Evolutionary conservation across 2,888 invertebrate species (phyloP), one percentile per base, ranked within the genome.

Genomic region (Ectemnius continuus): DNA sequence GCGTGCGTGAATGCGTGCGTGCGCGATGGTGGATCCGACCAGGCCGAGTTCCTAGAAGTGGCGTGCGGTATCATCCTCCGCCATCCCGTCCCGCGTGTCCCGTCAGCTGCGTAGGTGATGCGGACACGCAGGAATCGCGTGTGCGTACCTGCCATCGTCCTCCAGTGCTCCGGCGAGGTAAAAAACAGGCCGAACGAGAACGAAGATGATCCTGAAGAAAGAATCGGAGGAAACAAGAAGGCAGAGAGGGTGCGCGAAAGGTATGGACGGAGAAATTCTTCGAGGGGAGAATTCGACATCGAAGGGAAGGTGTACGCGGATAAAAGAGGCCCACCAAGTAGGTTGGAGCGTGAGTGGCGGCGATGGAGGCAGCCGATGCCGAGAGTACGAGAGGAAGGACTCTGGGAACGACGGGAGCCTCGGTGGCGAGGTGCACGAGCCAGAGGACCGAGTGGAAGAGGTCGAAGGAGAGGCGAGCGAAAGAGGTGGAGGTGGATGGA

Each of bases 41-140:
- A 76, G 83, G 84, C 83, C 81, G 83, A 84, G 84, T 89, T 88
- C 89, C 82, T 84, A 84, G 88, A 89, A 89, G 84, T 87, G 80
- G 85, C 87, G 86, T 87, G 87, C 84, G 81, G 84, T 86, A 88
- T 87, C 87, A 84, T 86, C 81, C 82, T 79, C 81, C 81, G 79
- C 77, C 79, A 84, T 82, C 79, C 83, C 76, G 67, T 69, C 36
- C 36, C 8, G 36, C 36, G 36, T 11, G 36, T 6, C 72, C 82
- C 80, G 80, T 81, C 85, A 78, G 84, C 82, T 87, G 86, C 87
- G 87, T 87, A 86, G 87, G 86, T 86, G 87, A 86, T 84, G 78
- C 82, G 83, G 70, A 75, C 82, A 82, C 82, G 82, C 82, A 80
- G 45, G 72, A 79, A 78, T 46, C 67, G 68, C 67, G 57, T 65